Conservation (phyloP, 2,113 vertebrate species). For the Puntigrus tetrazona region DNA sequence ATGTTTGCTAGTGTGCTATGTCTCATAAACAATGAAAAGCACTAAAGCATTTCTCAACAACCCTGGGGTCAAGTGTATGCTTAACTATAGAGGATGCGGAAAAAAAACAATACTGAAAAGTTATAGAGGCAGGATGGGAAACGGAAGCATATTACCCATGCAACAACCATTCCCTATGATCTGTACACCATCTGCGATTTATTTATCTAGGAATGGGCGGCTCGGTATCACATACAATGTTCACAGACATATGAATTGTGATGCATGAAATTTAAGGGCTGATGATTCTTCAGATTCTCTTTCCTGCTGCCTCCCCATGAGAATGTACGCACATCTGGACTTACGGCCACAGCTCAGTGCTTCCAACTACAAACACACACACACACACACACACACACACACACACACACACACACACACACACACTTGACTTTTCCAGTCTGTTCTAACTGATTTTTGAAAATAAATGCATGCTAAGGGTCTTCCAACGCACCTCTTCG, state of each 20-base stretch:
- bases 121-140: constrained; percentile 1
- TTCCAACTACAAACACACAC: constrained; percentile 21
- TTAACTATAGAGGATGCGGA: background rate
- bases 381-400: background rate
- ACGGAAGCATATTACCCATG: constrained; percentile 19
- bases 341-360: background rate
- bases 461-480: background rate
- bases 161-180: constrained; percentile 22
- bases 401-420: constrained; percentile 23
- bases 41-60: background rate
- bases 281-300: constrained; percentile 40
- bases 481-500: background rate
- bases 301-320: constrained; percentile 47
- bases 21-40: background rate
- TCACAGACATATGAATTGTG: constrained; percentile 55
- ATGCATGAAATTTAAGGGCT: constrained; percentile 52
- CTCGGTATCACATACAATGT: constrained; percentile 29
- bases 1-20: background rate
- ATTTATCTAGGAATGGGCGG: constrained; percentile 49
- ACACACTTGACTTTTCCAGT: constrained; percentile 16
- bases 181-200: constrained; percentile 53
- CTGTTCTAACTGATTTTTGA: background rate
- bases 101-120: background rate
- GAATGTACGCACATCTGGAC: constrained; percentile 50
- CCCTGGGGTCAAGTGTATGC: background rate